Evolutionary conservation across 2,113 vertebrate species (phyloP).

Genomic region (Psammodynastes pulverulentus): DNA sequence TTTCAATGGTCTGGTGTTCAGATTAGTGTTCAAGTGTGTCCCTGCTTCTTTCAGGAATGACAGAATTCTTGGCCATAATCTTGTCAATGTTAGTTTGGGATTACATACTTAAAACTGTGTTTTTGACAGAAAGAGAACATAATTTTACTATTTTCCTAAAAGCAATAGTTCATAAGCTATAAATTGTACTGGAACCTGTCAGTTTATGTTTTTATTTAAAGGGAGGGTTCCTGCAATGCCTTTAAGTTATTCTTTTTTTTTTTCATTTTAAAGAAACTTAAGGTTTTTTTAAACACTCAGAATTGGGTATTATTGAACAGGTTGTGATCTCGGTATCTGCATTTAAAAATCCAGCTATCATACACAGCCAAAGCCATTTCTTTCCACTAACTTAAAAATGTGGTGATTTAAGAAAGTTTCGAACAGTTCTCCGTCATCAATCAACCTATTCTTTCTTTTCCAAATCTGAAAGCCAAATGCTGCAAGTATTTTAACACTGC

Average conservation of each 20-base stretch:
- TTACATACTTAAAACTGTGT: background rate
- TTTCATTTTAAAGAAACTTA: conserved; percentile 67
- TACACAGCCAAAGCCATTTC: background rate
- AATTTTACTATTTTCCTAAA: background rate
- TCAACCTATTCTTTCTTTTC: background rate
- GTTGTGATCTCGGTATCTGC: conserved; percentile 43
- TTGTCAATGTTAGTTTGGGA: background rate
- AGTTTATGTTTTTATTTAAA: conserved; percentile 54
- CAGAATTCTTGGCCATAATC: background rate
- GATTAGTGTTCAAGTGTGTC: background rate
- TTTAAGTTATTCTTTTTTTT: conserved; percentile 62
- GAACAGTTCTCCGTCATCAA: background rate
- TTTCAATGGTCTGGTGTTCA: background rate
- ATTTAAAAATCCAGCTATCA: conserved; percentile 47
- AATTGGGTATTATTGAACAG: conserved; percentile 59
- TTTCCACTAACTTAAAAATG: background rate
- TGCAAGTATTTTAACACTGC: background rate
- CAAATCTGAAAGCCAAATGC: background rate
- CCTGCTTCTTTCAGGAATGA: background rate
- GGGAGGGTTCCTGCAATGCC: conserved; percentile 56
- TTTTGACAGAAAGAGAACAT: background rate
- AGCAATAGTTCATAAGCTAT: background rate
- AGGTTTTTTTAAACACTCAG: conserved; percentile 57
- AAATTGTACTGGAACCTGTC: background rate
- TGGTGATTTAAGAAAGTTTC: background rate